A percentile compares a stretch with the other conserved stretches of the same genome.
These are phyloP conservation scores for Morus bassanus DNA, from an alignment of 2,797 vertebrate species.

Conservation along the genomic window DNA sequence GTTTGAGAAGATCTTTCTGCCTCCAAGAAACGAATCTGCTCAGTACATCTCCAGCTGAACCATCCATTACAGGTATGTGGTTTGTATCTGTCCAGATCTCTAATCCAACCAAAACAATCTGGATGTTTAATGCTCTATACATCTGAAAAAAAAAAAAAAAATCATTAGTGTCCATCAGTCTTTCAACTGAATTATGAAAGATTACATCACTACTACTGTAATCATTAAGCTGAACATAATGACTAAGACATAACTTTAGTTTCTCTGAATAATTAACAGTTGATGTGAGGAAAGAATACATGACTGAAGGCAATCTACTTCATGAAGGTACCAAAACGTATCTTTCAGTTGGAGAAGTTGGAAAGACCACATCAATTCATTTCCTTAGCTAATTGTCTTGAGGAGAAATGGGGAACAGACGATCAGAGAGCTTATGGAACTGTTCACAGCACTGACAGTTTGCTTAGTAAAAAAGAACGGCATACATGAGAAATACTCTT, in stretches of 20 bases:
- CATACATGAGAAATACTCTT: background rate
- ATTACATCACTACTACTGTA: background rate
- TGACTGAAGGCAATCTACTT: background rate
- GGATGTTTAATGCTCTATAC: constrained; percentile 81
- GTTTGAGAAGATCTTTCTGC: constrained; percentile 57
- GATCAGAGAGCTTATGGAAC: background rate
- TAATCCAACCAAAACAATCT: constrained; percentile 82
- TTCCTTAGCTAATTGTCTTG: background rate
- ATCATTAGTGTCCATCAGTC: background rate
- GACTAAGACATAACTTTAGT: background rate
- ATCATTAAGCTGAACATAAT: background rate
- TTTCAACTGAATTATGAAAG: background rate
- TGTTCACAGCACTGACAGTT: background rate
- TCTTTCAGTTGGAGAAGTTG: background rate
- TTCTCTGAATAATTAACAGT: background rate
- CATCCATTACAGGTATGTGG: constrained; percentile 73
- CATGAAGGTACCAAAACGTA: background rate
- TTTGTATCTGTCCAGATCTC: constrained; percentile 79
- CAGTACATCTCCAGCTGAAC: constrained; percentile 77
- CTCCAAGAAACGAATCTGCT: constrained; percentile 82
- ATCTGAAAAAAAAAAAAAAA: constrained; percentile 54
- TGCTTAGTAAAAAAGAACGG: background rate
- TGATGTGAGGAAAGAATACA: background rate
- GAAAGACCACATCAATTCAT: background rate
- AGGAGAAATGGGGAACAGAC: background rate